Evolutionary conservation across 2,888 invertebrate species (phyloP).

Genomic region (Drosophila neoperkinsi): DNA sequence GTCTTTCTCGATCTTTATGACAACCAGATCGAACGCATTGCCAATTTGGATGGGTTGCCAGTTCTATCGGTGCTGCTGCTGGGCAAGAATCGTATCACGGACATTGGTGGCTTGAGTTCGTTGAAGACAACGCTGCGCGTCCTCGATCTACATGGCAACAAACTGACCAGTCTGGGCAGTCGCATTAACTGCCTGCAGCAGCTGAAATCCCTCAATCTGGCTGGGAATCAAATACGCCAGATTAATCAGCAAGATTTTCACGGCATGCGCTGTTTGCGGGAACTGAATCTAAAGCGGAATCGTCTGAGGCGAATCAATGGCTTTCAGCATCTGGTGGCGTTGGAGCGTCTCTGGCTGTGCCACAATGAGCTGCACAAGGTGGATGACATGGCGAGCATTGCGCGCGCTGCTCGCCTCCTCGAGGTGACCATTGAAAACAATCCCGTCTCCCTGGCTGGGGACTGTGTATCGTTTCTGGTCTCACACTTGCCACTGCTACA

Average conservation of each 20-base stretch:
- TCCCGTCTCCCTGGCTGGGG: slow-evolving; percentile 92
- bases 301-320: slow-evolving; percentile 92
- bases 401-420: slow-evolving; percentile 90
- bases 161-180: slow-evolving; percentile 87
- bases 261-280: slow-evolving; percentile 92
- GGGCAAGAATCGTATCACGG: slow-evolving; percentile 92
- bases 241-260: slow-evolving; percentile 92
- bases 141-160: slow-evolving; percentile 96
- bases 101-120: slow-evolving; percentile 82
- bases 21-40: slow-evolving; percentile 95
- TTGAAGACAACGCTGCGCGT: slow-evolving; percentile 90
- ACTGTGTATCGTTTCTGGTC: slow-evolving; percentile 92
- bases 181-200: slow-evolving; percentile 88
- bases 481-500: slow-evolving; percentile 91
- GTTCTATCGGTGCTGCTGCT: slow-evolving; percentile 94
- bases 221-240: slow-evolving; percentile 94
- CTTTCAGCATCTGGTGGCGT: slow-evolving; percentile 91
- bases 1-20: slow-evolving; percentile 97
- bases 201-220: slow-evolving; percentile 95
- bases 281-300: slow-evolving; percentile 95
- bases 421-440: slow-evolving; percentile 95
- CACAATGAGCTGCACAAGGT: slow-evolving; percentile 88
- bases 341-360: slow-evolving; percentile 86
- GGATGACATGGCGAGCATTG: slow-evolving; percentile 94
- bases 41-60: slow-evolving; percentile 90